Base-by-base conservation (phyloP, 1,140 invertebrate species). In the Zaprionus nigranus region DNA sequence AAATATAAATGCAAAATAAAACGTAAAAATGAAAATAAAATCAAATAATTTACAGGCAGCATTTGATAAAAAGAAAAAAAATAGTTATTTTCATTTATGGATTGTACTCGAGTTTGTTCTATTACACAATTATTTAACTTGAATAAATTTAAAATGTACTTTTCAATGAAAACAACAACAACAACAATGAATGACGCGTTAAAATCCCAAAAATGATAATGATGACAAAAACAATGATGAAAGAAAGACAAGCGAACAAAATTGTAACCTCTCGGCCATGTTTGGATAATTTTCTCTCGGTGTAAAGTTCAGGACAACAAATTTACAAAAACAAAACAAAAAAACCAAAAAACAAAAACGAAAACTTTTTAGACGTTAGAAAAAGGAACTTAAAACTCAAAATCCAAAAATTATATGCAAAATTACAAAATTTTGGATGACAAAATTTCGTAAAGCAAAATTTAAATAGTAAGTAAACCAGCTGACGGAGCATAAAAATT, bases 211-310 rank as follows among this genome's bases (percentile, higher is more conserved):
- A 56, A 72, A 70, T 46, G 72, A 82, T 53, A 49, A 81, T 76
- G 73, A 78, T 69, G 66, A 81, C 9, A 71, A 53, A 56, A 79
- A 82, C 70, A 75, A 81, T 78, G 75, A 73, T 72, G 69, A 76
- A 80, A 90, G 51, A 80, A 81, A 73, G 69, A 74, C 40, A 82
- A 83, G 72, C 57, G 66, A 86, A 82, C 84, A 79, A 88, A 91
- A 88, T 92, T 90, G 53, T 75, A 87, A 87, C 81, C 91, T 92
- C 91, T 91, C 91, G 88, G 91, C 91, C 91, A 92, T 88, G 88
- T 92, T 92, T 92, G 91, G 91, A 92, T 92, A 92, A 91, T 92
- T 91, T 70, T 92, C 88, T 91, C 91, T 92, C 91, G 91, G 91
- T 92, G 91, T 92, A 92, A 90, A 90, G 87, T 92, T 92, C 84